Percentiles rank a stretch among this genome's conserved stretches.
These are phyloP conservation scores for Tinea trinotella DNA, from an alignment of 2,888 invertebrate genomes.

Conservation along the genomic window DNA sequence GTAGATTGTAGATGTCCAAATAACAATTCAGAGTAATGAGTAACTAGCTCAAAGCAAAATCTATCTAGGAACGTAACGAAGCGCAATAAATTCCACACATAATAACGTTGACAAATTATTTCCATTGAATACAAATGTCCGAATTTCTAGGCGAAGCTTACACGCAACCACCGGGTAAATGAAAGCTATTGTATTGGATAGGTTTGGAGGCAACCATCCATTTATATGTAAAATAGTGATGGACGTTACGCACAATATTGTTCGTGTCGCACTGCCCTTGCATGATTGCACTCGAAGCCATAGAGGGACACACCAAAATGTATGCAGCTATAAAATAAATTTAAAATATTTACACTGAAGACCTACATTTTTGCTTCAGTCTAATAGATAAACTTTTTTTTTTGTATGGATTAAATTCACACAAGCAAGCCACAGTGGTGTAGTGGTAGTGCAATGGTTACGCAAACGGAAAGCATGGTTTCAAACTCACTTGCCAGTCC, in stretches of 20 bases:
- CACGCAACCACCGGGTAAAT: constrained; percentile 54
- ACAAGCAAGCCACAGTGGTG: too few species aligned
- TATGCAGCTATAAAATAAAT: too few species aligned
- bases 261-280: neutral
- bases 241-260: constrained; percentile 33
- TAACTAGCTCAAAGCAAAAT: neutral
- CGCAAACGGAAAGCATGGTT: too few species aligned
- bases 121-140: constrained; percentile 13
- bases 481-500: too few species aligned
- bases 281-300: neutral
- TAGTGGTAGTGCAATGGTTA: too few species aligned
- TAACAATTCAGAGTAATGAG: neutral
- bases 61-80: neutral
- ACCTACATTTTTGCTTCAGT: too few species aligned
- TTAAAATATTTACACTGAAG: too few species aligned
- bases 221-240: constrained; percentile 71
- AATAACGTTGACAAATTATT: constrained; percentile 16
- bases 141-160: constrained; percentile 1
- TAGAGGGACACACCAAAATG: too few species aligned
- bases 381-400: too few species aligned
- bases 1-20: neutral
- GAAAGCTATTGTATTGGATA: constrained; percentile 66
- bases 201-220: constrained; percentile 60
- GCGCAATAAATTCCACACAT: constrained; percentile 6
- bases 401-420: too few species aligned